Conservation (phyloP, 2,113 vertebrate species). For the Myrmecobius fasciatus region DNA sequence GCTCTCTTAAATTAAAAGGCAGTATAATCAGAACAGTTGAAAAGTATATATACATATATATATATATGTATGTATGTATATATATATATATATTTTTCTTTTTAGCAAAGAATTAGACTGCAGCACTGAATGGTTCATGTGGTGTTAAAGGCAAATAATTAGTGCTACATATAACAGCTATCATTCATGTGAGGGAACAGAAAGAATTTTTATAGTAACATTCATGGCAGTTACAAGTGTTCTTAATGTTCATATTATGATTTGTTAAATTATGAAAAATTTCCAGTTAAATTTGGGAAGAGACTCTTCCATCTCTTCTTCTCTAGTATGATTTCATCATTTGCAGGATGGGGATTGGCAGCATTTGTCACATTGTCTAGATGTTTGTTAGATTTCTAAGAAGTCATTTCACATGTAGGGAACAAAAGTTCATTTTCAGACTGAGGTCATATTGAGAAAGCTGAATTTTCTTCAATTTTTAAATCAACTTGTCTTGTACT, state of each 20-base stretch:
- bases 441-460: not conserved
- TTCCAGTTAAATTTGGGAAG: not conserved
- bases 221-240: not conserved
- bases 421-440: not conserved
- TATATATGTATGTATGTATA: too few relatives aligned
- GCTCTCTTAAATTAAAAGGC: constrained; percentile 48
- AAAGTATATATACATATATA: too few relatives aligned
- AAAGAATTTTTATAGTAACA: not conserved
- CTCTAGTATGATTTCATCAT: not conserved
- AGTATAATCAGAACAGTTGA: constrained; percentile 41
- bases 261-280: not conserved
- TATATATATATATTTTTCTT: not conserved
- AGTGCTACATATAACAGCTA: not conserved
- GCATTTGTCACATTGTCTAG: not conserved
- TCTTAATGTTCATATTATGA: not conserved
- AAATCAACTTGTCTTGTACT: constrained; percentile 5
- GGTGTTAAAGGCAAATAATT: constrained; percentile 7
- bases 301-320: not conserved
- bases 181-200: not conserved
- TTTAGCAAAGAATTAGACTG: constrained; percentile 45
- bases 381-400: constrained; percentile 1
- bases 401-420: not conserved
- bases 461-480: not conserved
- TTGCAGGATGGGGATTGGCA: not conserved
- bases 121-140: not conserved